Conservation (phyloP, 1,140 invertebrate genomes). For the Philotrypesis tridentata region DNA sequence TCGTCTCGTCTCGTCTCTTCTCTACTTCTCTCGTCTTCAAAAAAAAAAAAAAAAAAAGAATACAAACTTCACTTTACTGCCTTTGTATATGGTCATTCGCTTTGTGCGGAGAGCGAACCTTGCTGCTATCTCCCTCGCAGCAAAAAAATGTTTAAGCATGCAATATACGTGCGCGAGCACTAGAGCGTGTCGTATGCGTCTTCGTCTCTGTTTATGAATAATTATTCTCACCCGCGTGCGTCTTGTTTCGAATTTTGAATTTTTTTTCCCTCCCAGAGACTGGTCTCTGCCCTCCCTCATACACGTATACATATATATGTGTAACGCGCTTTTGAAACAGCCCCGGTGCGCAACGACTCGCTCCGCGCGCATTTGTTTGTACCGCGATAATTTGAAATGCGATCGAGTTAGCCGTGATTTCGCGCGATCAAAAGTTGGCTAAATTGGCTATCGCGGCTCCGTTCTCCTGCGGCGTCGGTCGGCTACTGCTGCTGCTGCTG, state of each 20-base stretch:
- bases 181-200: background rate
- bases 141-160: slow-evolving; percentile 18
- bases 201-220: background rate
- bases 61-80: background rate
- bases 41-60: no score
- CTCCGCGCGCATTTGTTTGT: no score
- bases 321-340: no score
- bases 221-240: background rate
- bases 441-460: slow-evolving; percentile 38
- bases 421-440: slow-evolving; percentile 42
- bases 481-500: no score
- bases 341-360: no score
- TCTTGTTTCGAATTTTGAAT: background rate
- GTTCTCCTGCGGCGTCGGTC: slow-evolving; percentile 30
- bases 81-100: slow-evolving; percentile 9
- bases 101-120: background rate
- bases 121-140: background rate
- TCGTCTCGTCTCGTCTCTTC: background rate
- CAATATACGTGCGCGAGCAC: background rate
- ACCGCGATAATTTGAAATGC: background rate
- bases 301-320: no score
- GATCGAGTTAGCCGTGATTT: slow-evolving; percentile 53
- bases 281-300: no score
- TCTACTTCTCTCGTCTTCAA: background rate
- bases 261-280: no score